Evolutionary conservation across 2,113 vertebrate species (phyloP).

Genomic region (Crotalus helleri): DNA sequence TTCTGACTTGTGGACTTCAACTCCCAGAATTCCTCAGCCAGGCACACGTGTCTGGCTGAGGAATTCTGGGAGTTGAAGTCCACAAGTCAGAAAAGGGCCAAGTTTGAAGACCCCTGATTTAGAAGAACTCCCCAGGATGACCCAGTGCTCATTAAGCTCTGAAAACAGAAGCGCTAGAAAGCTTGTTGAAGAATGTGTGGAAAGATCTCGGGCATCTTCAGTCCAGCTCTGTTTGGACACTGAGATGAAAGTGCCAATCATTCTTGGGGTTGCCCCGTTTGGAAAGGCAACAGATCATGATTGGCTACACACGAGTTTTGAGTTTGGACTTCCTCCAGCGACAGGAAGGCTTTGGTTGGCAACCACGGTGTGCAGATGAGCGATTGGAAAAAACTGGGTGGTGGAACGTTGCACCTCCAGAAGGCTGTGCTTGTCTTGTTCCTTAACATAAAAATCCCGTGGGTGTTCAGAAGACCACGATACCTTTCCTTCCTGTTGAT

Average conservation of each 20-base stretch:
- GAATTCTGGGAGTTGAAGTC: too few species aligned
- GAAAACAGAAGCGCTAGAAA: background rate
- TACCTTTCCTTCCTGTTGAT: background rate
- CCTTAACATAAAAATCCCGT: background rate
- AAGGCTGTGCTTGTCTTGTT: background rate
- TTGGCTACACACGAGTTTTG: background rate
- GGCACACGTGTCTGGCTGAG: too few species aligned
- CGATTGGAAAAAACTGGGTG: background rate
- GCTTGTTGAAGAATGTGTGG: background rate
- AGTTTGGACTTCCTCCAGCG: background rate
- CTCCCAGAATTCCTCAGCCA: too few species aligned
- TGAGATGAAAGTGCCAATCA: background rate
- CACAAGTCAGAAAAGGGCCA: too few species aligned
- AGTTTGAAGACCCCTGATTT: background rate
- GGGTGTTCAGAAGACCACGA: background rate
- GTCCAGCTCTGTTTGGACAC: background rate
- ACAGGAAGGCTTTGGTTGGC: background rate
- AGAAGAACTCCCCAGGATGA: background rate
- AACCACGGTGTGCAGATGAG: background rate
- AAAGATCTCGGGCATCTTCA: background rate
- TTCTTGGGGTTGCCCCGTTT: background rate
- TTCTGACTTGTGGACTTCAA: too few species aligned
- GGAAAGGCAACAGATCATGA: background rate
- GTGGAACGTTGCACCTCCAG: background rate
- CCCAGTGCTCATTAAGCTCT: background rate